Percentiles rank a stretch among this genome's conserved stretches.
Evolutionary conservation across 2,113 vertebrate species (phyloP).

Genomic region (Spea multiplicata): DNA sequence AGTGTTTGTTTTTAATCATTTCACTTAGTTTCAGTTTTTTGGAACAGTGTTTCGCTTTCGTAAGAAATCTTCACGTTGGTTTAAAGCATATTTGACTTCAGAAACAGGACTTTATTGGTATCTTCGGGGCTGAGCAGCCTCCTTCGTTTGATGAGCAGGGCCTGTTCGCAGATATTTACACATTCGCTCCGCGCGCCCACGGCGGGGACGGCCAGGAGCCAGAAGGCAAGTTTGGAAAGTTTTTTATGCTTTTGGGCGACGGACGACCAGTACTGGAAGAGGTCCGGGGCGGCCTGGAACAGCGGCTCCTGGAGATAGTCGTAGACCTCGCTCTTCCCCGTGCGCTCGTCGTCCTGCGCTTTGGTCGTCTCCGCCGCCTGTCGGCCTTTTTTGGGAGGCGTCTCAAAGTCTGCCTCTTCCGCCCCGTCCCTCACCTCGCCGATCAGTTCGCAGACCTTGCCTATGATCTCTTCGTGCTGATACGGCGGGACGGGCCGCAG

Average conservation of each 20-base stretch:
- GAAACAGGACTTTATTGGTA: constrained; percentile 98
- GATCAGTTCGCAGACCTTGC: constrained; percentile 90
- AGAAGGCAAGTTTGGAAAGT: constrained; percentile 91
- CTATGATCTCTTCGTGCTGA: constrained; percentile 95
- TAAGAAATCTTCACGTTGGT: constrained; percentile 52
- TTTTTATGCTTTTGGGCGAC: constrained; percentile 90
- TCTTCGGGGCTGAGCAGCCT: constrained; percentile 92
- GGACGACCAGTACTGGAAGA: constrained; percentile 96
- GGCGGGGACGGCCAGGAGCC: constrained; percentile 93
- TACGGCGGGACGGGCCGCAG: constrained; percentile 88
- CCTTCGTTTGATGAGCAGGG: constrained; percentile 87
- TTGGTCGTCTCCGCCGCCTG: constrained; percentile 64
- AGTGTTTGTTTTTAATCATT: constrained; percentile 66
- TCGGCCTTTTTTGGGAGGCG: constrained; percentile 79
- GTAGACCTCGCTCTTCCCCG: constrained; percentile 84
- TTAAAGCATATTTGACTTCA: constrained; percentile 97
- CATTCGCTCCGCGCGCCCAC: constrained; percentile 89
- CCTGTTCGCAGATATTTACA: constrained; percentile 91
- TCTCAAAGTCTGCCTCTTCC: constrained; percentile 82
- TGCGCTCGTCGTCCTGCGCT: constrained; percentile 73
- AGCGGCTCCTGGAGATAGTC: constrained; percentile 79
- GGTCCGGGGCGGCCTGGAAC: constrained; percentile 82
- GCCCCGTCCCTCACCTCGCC: constrained; percentile 78
- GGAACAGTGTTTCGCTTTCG: constrained; percentile 68
- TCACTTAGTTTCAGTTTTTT: constrained; percentile 58